phyloP scores from a whole-genome alignment of 30 jellyfish, hydroid and myxozoan genomes.

The Aurelia sp. region DNA sequence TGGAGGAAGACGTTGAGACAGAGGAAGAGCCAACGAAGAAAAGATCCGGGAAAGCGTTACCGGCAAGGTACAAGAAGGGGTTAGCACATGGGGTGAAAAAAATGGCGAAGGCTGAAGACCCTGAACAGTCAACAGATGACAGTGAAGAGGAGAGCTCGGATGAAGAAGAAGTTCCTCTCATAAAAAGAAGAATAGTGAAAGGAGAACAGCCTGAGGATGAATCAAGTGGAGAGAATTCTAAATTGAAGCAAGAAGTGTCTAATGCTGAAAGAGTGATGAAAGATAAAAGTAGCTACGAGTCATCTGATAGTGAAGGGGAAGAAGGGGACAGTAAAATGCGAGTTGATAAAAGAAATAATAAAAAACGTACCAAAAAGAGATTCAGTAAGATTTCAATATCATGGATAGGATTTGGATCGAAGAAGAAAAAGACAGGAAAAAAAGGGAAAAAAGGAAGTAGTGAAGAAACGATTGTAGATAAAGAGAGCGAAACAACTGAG shows the following conservation, averaged over 20 bases:
- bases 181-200: background rate
- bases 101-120: background rate
- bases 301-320: background rate
- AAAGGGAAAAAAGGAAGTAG: background rate
- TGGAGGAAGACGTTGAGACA: background rate
- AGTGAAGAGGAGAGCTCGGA: background rate
- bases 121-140: background rate
- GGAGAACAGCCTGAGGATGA: background rate
- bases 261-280: too few species aligned
- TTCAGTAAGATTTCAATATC: background rate
- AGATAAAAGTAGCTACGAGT: too few species aligned
- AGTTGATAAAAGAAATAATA: background rate
- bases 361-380: background rate
- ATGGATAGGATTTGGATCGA: conserved; percentile 39
- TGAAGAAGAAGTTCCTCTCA: background rate
- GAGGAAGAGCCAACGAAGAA: background rate
- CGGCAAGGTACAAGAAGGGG: background rate
- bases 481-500: background rate
- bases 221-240: background rate
- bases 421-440: background rate
- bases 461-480: conserved; percentile 10
- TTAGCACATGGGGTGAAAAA: background rate
- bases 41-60: background rate
- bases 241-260: too few species aligned
- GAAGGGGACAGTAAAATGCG: background rate